A percentile compares a stretch with the other conserved stretches of the same genome.
Conservation (phyloP, 2,888 invertebrate species). For the Drosophila putrida region DNA sequence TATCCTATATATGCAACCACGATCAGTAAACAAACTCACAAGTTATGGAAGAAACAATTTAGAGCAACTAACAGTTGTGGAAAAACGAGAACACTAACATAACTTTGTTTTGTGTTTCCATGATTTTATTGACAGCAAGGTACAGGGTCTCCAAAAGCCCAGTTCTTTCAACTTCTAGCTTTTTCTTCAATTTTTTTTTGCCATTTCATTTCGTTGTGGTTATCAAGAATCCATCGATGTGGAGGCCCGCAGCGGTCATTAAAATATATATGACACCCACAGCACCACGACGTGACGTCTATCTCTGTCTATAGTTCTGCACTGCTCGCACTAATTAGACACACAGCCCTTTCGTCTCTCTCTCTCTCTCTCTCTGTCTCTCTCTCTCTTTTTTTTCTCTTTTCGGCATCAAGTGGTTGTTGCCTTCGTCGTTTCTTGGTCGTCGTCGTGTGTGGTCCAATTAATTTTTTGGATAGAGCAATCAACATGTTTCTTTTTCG, state of each 20-base stretch:
- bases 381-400: neutral
- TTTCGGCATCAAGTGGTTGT: constrained; percentile 28
- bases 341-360: constrained; percentile 7
- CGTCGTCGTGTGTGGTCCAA: constrained; percentile 74
- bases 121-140: too few relatives aligned
- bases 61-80: too few relatives aligned
- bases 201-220: constrained; percentile 66
- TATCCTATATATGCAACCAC: too few relatives aligned
- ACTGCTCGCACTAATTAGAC: neutral
- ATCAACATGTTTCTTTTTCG: constrained; percentile 75
- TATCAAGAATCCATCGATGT: constrained; percentile 55
- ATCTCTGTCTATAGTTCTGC: constrained; percentile 20
- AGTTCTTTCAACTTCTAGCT: neutral
- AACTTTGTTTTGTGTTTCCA: too few relatives aligned
- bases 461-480: constrained; percentile 80
- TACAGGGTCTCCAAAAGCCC: too few relatives aligned
- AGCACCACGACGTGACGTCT: constrained; percentile 45
- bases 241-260: constrained; percentile 50
- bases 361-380: neutral
- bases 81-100: too few relatives aligned
- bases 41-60: too few relatives aligned
- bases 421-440: constrained; percentile 25
- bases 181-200: constrained; percentile 40
- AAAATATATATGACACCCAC: constrained; percentile 80
- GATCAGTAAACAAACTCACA: too few relatives aligned